Conservation (phyloP, 2,113 vertebrate genomes). For the Verasper variegatus region DNA sequence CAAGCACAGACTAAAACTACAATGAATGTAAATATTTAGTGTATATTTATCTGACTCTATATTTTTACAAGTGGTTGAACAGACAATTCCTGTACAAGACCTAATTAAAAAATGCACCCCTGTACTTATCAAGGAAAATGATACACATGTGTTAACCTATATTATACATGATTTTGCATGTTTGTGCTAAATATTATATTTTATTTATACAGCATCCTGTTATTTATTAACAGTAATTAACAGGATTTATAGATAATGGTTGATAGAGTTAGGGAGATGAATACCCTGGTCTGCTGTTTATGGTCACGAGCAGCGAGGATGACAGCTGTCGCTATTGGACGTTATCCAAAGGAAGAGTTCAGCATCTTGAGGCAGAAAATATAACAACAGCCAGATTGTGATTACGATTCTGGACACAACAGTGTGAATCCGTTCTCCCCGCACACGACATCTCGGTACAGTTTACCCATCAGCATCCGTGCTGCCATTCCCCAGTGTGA, state of each 20-base stretch:
- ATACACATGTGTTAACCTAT: background rate
- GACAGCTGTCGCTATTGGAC: slow-evolving; percentile 1
- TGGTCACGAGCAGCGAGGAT: background rate
- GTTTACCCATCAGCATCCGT: slow-evolving; percentile 2
- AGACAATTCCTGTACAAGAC: background rate
- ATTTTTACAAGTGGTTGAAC: background rate
- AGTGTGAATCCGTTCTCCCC: background rate
- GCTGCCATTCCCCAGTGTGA: background rate
- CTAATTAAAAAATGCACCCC: background rate
- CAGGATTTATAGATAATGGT: background rate
- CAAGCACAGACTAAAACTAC: no score
- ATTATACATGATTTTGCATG: background rate
- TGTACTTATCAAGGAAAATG: background rate
- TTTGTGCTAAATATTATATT: background rate
- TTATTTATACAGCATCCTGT: no score
- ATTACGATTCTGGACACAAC: slow-evolving; percentile 16
- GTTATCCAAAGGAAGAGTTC: slow-evolving; percentile 6
- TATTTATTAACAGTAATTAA: no score
- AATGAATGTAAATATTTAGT: no score
- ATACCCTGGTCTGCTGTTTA: background rate
- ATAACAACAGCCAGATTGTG: slow-evolving; percentile 5
- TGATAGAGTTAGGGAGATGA: no score
- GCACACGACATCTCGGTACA: slow-evolving; percentile 29
- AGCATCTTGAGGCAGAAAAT: slow-evolving; percentile 2
- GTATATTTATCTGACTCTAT: no score